Evolutionary conservation across 2,888 invertebrate species (phyloP).

Genomic region (Augiades crinisus): DNA sequence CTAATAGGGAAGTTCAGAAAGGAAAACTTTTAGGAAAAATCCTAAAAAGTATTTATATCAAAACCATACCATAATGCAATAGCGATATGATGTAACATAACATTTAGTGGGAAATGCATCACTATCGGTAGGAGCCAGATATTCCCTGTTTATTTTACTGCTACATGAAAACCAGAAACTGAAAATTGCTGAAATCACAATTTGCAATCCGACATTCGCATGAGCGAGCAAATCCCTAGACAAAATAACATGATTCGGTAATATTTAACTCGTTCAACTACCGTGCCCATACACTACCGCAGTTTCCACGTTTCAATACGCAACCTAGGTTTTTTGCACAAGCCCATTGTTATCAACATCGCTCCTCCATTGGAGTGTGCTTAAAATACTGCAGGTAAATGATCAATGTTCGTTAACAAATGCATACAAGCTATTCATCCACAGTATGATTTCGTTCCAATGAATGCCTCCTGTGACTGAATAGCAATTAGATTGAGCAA

Average conservation of each 20-base stretch:
- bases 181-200: not conserved
- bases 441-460: slow-evolving; percentile 66
- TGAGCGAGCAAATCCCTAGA: slow-evolving; percentile 3
- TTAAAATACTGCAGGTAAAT: slow-evolving; percentile 25
- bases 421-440: slow-evolving; percentile 36
- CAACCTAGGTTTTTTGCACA: slow-evolving; percentile 7
- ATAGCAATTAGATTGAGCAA: slow-evolving; percentile 79
- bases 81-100: too few species aligned
- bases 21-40: too few species aligned
- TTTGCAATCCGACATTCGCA: slow-evolving; percentile 15
- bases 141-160: too few species aligned
- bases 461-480: slow-evolving; percentile 66
- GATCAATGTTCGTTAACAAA: slow-evolving; percentile 27
- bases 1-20: too few species aligned
- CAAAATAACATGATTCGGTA: not conserved
- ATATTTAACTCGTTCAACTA: not conserved
- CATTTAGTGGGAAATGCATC: too few species aligned
- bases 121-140: too few species aligned
- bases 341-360: slow-evolving; percentile 13
- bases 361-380: slow-evolving; percentile 18
- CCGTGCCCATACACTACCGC: not conserved
- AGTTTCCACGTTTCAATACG: too few species aligned
- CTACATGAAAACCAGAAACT: too few species aligned
- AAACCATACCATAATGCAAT: too few species aligned
- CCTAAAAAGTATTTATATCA: too few species aligned